phyloP scores from a whole-genome alignment of 2,888 invertebrate genomes.

The Chelonus formosanus region DNA sequence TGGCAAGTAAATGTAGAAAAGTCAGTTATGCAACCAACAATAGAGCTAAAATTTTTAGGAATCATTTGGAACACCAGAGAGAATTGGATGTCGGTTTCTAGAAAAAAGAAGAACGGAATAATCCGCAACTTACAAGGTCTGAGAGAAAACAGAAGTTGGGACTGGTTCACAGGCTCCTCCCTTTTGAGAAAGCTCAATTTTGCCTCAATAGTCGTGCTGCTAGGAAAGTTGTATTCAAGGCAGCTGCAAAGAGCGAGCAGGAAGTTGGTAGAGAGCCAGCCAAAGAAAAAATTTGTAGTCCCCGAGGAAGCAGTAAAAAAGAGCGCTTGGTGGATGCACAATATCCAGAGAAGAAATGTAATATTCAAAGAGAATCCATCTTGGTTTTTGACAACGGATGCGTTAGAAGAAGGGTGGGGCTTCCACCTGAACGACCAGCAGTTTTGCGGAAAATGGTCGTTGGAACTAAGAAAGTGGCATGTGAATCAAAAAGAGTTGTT shows the following conservation, averaged over 20 bases:
- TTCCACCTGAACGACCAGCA: constrained; percentile 26
- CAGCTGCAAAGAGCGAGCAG: constrained; percentile 12
- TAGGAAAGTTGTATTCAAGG: constrained; percentile 18
- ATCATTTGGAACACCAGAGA: constrained; percentile 18
- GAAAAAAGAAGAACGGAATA: too few relatives aligned
- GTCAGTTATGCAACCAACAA: constrained; percentile 19
- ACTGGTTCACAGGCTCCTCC: constrained; percentile 33
- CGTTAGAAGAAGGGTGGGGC: constrained; percentile 27
- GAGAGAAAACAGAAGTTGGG: constrained; percentile 23
- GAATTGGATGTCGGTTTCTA: background rate
- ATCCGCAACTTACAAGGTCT: too few relatives aligned
- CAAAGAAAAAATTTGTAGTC: background rate
- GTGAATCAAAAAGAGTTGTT: constrained; percentile 25
- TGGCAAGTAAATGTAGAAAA: constrained; percentile 25
- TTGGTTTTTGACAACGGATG: constrained; percentile 27
- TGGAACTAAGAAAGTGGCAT: constrained; percentile 19
- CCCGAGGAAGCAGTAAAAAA: background rate
- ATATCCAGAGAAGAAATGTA: constrained; percentile 9
- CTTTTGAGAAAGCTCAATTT: constrained; percentile 39
- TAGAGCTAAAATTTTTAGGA: constrained; percentile 18
- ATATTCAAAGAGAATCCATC: background rate
- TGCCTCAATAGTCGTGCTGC: constrained; percentile 25
- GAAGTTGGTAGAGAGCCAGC: constrained; percentile 4
- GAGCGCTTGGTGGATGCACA: constrained; percentile 20
- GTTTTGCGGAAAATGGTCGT: constrained; percentile 18